Conservation (phyloP, 64 coral and sea anemone genomes). For the Stylophora pistillata region DNA sequence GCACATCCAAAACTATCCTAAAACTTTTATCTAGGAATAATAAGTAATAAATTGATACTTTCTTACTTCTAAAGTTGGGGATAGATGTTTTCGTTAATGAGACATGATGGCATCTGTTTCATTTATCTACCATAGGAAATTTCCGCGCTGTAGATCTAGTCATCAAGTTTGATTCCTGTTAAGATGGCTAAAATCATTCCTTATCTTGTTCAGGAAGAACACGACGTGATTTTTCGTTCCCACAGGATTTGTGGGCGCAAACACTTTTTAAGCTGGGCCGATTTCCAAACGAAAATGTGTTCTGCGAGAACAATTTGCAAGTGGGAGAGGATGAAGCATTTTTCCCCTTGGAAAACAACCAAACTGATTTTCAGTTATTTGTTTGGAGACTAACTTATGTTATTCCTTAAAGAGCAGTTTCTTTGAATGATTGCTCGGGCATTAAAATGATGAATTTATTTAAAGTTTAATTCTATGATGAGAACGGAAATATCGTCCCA, state of each 20-base stretch:
- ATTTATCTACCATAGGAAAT: neutral
- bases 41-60: neutral
- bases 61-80: neutral
- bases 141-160: neutral
- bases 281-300: constrained; percentile 16
- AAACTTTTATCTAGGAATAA: neutral
- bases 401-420: neutral
- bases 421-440: neutral
- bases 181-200: neutral
- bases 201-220: neutral
- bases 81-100: neutral
- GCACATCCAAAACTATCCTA: constrained; percentile 9
- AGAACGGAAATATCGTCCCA: neutral
- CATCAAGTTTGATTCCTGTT: constrained; percentile 2
- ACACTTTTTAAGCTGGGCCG: constrained; percentile 43
- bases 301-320: neutral
- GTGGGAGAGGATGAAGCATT: neutral
- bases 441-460: neutral
- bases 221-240: neutral
- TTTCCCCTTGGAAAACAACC: constrained; percentile 17
- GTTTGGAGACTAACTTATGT: neutral
- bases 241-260: constrained; percentile 36
- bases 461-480: neutral
- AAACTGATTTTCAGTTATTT: neutral
- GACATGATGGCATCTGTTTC: neutral